Evolutionary conservation across 2,888 invertebrate species (phyloP), one percentile per base, ranked within the genome.

Genomic region (Nipponacmea schrenckii): DNA sequence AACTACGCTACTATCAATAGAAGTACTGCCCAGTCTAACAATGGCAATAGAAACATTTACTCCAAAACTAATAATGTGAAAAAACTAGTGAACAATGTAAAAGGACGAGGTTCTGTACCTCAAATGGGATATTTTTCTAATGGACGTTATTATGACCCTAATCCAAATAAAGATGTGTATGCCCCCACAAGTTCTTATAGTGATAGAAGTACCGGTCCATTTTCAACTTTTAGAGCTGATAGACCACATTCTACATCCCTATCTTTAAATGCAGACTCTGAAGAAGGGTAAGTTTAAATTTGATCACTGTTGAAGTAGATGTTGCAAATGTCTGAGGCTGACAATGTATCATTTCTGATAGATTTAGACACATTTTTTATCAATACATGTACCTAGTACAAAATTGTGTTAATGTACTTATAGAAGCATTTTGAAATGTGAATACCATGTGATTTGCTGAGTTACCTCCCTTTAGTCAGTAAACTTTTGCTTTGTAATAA

Each of bases 131-230:
- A 85, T 72, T 84, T 83, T 78, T 78, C 82, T 39, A 85, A 85
- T 74, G 84, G 84, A 65, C 81, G 81, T 15, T 83, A 80, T 72
- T 85, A 84, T 71, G 84, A 85, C 72, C 84, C 84, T 15, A 79
- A 78, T 45, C 83, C 84, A 15, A 79, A 79, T 65, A 77, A 79
- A 14, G 80, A 81, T 63, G 77, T 85, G 8, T 85, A 85, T 69
- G 84, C 85, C n/a, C 84, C 84, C 27, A 83, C 83, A 10, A 84
- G 85, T 72, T 83, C 81, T 8, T 84, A 84, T 78, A 84, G 84
- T 74, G 84, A 84, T 68, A 71, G 82, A 46, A 84, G 83, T 66
- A 82, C 81, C 68, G 80, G 75, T 10, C 77, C 77, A 12, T 70
- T 83, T 64, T 82, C 84, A n/a, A 85, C 85, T 12, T 85, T 85